A percentile compares a stretch with the other conserved stretches of the same genome.
These are phyloP conservation scores for Patella pellucida DNA, from an alignment of 2,888 invertebrate genomes.

Conservation along the genomic window DNA sequence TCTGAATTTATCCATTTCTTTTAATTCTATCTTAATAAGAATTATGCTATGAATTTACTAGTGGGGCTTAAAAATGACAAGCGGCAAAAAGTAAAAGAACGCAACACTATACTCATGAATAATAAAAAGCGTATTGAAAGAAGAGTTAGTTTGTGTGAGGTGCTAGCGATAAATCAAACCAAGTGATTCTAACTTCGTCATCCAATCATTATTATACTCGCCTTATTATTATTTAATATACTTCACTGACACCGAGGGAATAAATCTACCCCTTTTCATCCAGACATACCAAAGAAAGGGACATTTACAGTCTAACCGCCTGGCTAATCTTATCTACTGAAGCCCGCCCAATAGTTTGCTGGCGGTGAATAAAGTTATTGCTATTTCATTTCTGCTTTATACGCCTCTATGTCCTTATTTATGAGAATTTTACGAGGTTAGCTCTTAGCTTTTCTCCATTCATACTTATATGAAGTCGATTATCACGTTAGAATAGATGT, in stretches of 20 bases:
- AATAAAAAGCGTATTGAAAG: no score
- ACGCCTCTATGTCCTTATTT: constrained; percentile 4
- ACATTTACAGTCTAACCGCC: not conserved
- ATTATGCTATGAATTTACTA: no score
- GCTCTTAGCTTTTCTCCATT: not conserved
- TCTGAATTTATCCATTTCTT: no score
- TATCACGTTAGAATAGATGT: no score
- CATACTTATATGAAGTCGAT: no score
- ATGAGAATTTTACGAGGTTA: constrained; percentile 2
- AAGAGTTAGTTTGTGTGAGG: no score
- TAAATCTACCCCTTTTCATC: no score
- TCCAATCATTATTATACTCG: not conserved
- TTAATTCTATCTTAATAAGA: no score
- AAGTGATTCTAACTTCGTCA: not conserved
- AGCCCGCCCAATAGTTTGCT: not conserved
- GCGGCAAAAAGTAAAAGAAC: no score
- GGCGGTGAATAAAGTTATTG: not conserved
- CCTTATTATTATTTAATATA: constrained; percentile 6
- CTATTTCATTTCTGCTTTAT: constrained; percentile 8
- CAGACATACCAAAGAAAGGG: no score
- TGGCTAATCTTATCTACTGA: not conserved
- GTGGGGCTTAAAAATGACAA: no score
- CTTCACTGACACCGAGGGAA: not conserved
- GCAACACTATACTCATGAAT: no score
- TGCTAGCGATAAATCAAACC: not conserved